phyloP scores from a whole-genome alignment of 2,888 invertebrate genomes.

The Catocala fraxini region DNA sequence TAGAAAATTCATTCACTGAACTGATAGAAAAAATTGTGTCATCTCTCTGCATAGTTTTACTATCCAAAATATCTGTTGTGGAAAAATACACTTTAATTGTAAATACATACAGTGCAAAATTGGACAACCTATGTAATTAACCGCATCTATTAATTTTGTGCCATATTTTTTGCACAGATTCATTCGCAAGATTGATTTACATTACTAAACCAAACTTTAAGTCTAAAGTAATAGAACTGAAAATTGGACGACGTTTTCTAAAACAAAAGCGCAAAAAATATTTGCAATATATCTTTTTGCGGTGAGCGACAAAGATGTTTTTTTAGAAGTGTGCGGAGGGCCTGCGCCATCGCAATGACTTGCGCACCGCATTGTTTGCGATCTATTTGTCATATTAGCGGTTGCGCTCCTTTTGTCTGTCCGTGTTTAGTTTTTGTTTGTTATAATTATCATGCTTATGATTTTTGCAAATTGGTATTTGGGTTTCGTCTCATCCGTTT shows the following conservation, averaged over 20 bases:
- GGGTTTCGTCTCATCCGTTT: constrained; percentile 14
- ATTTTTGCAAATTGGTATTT: constrained; percentile 34
- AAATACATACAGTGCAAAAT: constrained; percentile 19
- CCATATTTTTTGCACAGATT: background rate
- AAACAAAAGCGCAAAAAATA: constrained; percentile 29
- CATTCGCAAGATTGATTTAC: background rate
- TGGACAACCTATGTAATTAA: too few relatives aligned
- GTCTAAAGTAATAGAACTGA: background rate
- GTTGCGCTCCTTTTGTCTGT: constrained; percentile 64
- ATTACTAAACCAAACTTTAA: constrained; percentile 1
- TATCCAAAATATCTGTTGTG: background rate
- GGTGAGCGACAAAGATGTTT: constrained; percentile 73
- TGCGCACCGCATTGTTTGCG: constrained; percentile 64
- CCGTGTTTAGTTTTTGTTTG: constrained; percentile 46
- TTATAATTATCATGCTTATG: constrained; percentile 48
- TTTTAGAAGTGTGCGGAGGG: constrained; percentile 55
- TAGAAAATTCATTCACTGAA: background rate
- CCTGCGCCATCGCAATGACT: constrained; percentile 64
- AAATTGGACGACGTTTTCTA: constrained; percentile 10
- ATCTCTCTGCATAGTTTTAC: background rate
- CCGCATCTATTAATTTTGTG: too few relatives aligned
- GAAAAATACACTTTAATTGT: accelerated
- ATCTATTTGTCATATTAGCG: constrained; percentile 69
- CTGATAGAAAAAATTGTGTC: constrained; percentile 1
- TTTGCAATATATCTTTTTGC: constrained; percentile 55